A percentile compares a stretch with the other conserved stretches of the same genome.
Evolutionary conservation across 2,888 invertebrate genomes (phyloP).

Genomic region (Meloe dianella): DNA sequence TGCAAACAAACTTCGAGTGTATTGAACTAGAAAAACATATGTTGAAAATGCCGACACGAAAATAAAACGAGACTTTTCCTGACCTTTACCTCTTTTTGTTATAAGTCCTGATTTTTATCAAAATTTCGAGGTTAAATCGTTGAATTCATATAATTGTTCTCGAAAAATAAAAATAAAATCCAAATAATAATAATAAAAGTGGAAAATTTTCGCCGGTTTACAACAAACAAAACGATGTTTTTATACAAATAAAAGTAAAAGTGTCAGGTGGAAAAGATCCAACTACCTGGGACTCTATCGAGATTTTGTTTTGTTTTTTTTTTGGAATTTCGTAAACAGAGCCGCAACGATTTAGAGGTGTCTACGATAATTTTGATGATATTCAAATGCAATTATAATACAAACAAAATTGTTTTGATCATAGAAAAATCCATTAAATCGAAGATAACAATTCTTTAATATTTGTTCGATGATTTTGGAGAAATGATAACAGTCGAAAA

Average conservation of each 20-base stretch:
- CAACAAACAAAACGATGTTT: constrained; percentile 32
- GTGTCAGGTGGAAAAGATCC: constrained; percentile 36
- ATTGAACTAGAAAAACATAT: constrained; percentile 29
- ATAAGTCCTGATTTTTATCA: constrained; percentile 17
- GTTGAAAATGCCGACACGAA: constrained; percentile 31
- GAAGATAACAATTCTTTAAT: not conserved
- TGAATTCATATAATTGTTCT: not conserved
- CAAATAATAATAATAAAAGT: constrained; percentile 15
- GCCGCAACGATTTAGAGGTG: not conserved
- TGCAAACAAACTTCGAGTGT: constrained; percentile 39
- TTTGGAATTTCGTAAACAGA: not conserved
- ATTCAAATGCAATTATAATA: constrained; percentile 6
- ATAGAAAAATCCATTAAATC: not conserved
- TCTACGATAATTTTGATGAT: not conserved
- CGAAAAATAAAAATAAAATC: not conserved
- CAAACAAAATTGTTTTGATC: not conserved
- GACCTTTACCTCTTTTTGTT: constrained; percentile 32
- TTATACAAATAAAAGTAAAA: constrained; percentile 37
- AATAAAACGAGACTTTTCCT: constrained; percentile 24
- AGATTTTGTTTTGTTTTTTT: not conserved
- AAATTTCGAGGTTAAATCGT: constrained; percentile 1
- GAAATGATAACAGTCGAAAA: not conserved
- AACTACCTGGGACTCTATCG: constrained; percentile 22
- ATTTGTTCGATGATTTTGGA: not conserved
- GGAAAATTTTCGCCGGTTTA: constrained; percentile 4